Evolutionary conservation across 1,140 invertebrate genomes (phyloP).

Genomic region (Danaus melanippus): DNA sequence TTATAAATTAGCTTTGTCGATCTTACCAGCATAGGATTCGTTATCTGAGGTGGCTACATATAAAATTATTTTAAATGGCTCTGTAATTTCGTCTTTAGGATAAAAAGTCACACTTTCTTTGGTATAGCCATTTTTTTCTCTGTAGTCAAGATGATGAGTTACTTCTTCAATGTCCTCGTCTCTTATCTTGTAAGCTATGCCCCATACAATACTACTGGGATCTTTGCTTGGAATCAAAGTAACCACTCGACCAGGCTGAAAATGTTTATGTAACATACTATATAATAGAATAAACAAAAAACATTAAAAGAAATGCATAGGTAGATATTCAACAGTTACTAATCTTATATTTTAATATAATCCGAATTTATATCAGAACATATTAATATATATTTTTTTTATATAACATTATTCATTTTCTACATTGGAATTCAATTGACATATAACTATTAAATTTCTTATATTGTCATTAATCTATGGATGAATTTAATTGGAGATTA

Average conservation of each 20-base stretch:
- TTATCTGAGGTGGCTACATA: slow-evolving; percentile 88
- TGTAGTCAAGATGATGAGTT: slow-evolving; percentile 85
- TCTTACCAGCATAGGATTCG: slow-evolving; percentile 78
- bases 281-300: neutral
- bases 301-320: too few relatives aligned
- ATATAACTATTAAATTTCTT: too few relatives aligned
- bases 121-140: slow-evolving; percentile 93
- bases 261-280: slow-evolving; percentile 20
- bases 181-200: slow-evolving; percentile 90
- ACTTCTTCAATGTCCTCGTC: slow-evolving; percentile 79
- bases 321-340: too few relatives aligned
- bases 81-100: slow-evolving; percentile 68
- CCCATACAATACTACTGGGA: slow-evolving; percentile 84
- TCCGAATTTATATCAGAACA: too few relatives aligned
- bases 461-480: too few relatives aligned
- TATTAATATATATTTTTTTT: too few relatives aligned
- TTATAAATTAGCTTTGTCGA: neutral
- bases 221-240: slow-evolving; percentile 82
- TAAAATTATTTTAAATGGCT: slow-evolving; percentile 82
- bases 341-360: too few relatives aligned
- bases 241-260: slow-evolving; percentile 91
- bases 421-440: too few relatives aligned
- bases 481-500: too few relatives aligned
- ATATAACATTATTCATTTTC: too few relatives aligned
- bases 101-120: slow-evolving; percentile 80